Conservation (phyloP, 2,888 invertebrate genomes). For the Epinotia ramella region DNA sequence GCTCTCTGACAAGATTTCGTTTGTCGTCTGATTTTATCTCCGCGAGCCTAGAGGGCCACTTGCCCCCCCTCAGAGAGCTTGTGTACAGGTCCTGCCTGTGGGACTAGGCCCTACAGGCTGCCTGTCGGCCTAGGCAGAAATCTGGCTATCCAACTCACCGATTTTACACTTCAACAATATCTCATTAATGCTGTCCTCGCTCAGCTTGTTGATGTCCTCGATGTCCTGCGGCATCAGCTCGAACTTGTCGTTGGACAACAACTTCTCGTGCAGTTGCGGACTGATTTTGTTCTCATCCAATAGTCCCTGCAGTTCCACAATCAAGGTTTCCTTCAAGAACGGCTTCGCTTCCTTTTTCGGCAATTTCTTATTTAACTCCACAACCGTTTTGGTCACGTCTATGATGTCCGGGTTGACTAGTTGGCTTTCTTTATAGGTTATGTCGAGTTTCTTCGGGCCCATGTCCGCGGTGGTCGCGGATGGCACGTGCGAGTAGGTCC, state of each 20-base stretch:
- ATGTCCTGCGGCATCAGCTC: slow-evolving; percentile 79
- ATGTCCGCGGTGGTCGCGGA: slow-evolving; percentile 46
- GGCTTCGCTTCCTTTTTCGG: slow-evolving; percentile 53
- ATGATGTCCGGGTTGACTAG: slow-evolving; percentile 48
- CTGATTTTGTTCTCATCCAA: slow-evolving; percentile 75
- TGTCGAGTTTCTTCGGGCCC: slow-evolving; percentile 60
- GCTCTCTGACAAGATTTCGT: no score
- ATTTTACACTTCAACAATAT: slow-evolving; percentile 70
- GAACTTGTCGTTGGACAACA: slow-evolving; percentile 75
- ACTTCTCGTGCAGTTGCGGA: slow-evolving; percentile 71
- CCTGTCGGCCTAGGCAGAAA: no score
- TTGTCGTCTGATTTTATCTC: no score
- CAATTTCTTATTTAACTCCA: slow-evolving; percentile 58
- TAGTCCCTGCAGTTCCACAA: slow-evolving; percentile 65
- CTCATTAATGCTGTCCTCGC: slow-evolving; percentile 67
- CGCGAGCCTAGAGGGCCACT: no score
- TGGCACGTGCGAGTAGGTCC: slow-evolving; percentile 79
- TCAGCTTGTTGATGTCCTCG: slow-evolving; percentile 77
- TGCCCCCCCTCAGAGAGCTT: no score
- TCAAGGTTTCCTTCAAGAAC: slow-evolving; percentile 57
- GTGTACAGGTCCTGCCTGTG: no score
- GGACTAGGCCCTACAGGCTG: no score
- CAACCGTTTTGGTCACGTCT: slow-evolving; percentile 57
- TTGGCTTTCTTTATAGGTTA: slow-evolving; percentile 64
- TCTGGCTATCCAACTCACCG: slow-evolving; percentile 61